Base-by-base conservation (phyloP, 1,140 invertebrate species). In the Drosophila sturtevanti region DNA sequence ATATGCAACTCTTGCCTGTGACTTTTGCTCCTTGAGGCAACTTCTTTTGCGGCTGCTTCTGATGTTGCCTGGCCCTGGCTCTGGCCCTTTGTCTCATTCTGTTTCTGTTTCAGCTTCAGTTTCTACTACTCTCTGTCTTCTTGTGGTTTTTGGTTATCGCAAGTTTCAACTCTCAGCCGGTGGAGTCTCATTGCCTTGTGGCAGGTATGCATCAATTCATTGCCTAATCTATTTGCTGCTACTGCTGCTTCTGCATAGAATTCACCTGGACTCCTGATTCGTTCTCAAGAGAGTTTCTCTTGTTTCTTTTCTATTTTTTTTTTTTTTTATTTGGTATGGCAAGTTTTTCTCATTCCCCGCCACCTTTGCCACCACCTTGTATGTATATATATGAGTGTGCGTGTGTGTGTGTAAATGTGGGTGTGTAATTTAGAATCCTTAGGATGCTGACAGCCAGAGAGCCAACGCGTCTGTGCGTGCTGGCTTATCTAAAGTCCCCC, bases 171-270 rank as follows among this genome's bases (percentile, higher is more conserved):
- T 61, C 63, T 22, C 24, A 21, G 54, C 44, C 56, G 44, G 44
- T 48, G 44, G 35, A 60, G 55, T 22, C 41, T 63, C 65, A 68
- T 76, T 64, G 75, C 52, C 75, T 56, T 56, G 54, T 86, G 84
- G 84, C 81, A 87, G 84, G 79, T 82, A 87, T 85, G 81, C 81
- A 86, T 86, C 82, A 86, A 86, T 86, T 86, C 81, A 79, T 87
- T 87, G 79, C 82, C 79, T 86, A 86, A 86, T 86, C 81, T 86
- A 86, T 86, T 86, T 86, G 76, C 80, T 76, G 72, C 76, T 67
- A 9, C 60, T 44, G 38, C 38, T 18, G 16, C 12, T 48, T 12
- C 37, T 41, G 0, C 38, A 14, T 41, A 14, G 75, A 69, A 72
- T 81, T 44, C 63, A 68, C 81, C 79, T 82, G 55, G 24, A 24